These are phyloP conservation scores for Malurus leucopterus DNA, from an alignment of 2,797 vertebrate genomes.

Conservation along the genomic window DNA sequence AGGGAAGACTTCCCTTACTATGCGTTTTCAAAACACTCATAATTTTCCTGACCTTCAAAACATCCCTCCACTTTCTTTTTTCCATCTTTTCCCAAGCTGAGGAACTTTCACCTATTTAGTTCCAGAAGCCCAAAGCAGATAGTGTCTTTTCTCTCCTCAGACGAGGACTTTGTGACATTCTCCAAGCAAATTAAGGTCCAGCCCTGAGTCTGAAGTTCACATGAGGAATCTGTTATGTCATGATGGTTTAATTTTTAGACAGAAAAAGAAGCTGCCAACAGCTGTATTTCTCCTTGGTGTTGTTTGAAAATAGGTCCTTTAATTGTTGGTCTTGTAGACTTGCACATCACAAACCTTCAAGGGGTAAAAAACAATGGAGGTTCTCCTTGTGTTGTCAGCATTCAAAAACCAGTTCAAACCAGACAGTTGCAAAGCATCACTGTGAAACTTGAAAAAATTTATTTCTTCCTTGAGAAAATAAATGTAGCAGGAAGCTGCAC, in stretches of 20 bases:
- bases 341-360: not conserved
- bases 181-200: not conserved
- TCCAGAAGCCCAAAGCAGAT: not conserved
- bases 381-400: not conserved
- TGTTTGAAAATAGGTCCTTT: not conserved
- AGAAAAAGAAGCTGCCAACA: not conserved
- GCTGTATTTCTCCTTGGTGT: not conserved
- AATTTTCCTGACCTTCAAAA: not conserved
- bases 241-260: not conserved
- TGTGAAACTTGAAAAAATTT: not conserved
- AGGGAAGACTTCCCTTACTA: not conserved
- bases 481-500: not conserved
- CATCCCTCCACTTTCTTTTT: not conserved
- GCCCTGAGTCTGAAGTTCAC: not conserved
- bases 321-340: not conserved
- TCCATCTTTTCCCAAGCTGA: not conserved
- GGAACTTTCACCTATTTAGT: not conserved
- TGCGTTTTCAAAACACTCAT: not conserved
- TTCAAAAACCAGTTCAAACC: not conserved
- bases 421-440: not conserved
- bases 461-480: not conserved
- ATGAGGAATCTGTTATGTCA: not conserved
- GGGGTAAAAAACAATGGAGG: not conserved
- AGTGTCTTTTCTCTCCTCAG: not conserved
- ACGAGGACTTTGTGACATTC: not conserved